Evolutionary conservation across 1,140 invertebrate genomes (phyloP), one percentile per base, ranked within the genome.

Genomic region (Rhagoletis zephyria): DNA sequence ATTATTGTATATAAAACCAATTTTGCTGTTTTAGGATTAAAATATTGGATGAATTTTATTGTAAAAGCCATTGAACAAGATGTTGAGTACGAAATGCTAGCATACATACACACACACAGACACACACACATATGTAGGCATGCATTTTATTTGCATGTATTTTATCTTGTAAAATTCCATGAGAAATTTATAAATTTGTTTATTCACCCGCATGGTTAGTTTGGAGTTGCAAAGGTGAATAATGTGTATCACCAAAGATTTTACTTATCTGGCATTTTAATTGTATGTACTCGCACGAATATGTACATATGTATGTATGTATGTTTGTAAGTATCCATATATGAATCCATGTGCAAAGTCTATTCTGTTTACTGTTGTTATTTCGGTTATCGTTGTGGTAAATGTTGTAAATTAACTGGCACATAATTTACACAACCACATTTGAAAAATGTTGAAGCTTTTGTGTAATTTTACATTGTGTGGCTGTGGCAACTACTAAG

Each of bases 391-490:
- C 45, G 4, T 5, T 48, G 70, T n/a, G 70, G 70, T 74, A 51
- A 74, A 74, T n/a, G 42, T 16, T 74, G 12, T 74, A 74, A 74
- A 74, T 48, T 74, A 74, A 74, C 42, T 74, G 51, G 70, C 70
- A 74, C 70, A 74, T 48, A 74, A 74, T 74, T 74, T 48, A 48
- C 45, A 74, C 40, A 74, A 74, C 45, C 70, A 74, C 70, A 74
- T 45, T n/a, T 74, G 70, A 74, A 16, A 74, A 6, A 48, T 74
- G 7, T 48, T 16, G 4, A 74, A n/a, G 16, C 30, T 14, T 48
- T n/a, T 48, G 3, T 74, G 48, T 48, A 48, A 74, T 74, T 7
- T 74, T 40, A 12, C 12, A 74, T 74, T 48, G 42, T 45, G 70
- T 74, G 70, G 42, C 12, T 16, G 70, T 12, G 48, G 30, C 30